Percentiles rank a stretch among this genome's conserved stretches.
phyloP scores from a whole-genome alignment of 2,888 invertebrate genomes.

The Dynastes grantii region DNA sequence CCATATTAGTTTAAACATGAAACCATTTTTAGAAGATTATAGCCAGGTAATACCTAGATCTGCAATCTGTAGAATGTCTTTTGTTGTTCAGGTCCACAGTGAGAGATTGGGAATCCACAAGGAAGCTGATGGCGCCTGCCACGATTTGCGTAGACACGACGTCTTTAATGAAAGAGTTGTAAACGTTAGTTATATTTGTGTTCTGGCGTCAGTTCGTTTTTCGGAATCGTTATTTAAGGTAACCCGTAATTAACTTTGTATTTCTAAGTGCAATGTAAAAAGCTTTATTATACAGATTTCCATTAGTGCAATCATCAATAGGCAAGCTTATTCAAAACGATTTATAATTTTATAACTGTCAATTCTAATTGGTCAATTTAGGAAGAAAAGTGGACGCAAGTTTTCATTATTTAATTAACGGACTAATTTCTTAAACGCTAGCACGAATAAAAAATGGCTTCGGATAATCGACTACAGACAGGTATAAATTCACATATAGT shows the following conservation, averaged over 20 bases:
- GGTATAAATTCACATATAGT: constrained; percentile 47
- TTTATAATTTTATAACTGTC: constrained; percentile 35
- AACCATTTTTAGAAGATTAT: no score
- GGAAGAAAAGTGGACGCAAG: constrained; percentile 15
- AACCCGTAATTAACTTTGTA: constrained; percentile 31
- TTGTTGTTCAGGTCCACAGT: no score
- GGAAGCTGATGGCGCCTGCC: no score
- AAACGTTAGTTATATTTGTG: constrained; percentile 21
- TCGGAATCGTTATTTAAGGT: constrained; percentile 21
- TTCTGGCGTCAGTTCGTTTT: constrained; percentile 32
- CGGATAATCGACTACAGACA: constrained; percentile 25
- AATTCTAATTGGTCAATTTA: constrained; percentile 39
- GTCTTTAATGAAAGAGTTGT: constrained; percentile 17
- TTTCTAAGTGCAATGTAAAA: constrained; percentile 28
- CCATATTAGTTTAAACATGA: no score
- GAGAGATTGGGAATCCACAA: no score
- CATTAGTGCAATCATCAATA: constrained; percentile 25
- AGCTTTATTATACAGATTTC: constrained; percentile 34
- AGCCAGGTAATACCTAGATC: no score
- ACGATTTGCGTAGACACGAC: neutral
- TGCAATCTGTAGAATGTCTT: no score
- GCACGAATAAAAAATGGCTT: constrained; percentile 23
- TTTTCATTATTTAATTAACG: constrained; percentile 40
- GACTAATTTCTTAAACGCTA: constrained; percentile 25
- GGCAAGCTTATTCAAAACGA: constrained; percentile 21